Percentiles rank a stretch among this genome's conserved stretches.
These are phyloP conservation scores for Caenorhabditis wallacei DNA, from an alignment of 2,888 invertebrate genomes.

Conservation along the genomic window DNA sequence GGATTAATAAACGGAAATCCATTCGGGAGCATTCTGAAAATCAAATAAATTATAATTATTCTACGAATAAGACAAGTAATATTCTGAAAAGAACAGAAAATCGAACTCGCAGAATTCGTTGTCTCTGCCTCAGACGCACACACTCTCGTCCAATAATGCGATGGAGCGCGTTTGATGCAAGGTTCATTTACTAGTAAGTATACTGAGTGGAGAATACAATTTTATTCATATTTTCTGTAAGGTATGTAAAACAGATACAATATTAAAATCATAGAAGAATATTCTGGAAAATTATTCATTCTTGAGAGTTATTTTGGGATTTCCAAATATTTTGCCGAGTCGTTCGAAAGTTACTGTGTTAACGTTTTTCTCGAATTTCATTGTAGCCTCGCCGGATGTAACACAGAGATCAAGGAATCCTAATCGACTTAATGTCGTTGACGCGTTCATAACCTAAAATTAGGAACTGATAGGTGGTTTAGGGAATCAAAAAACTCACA, in stretches of 20 bases:
- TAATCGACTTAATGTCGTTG: not conserved
- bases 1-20: constrained; percentile 43
- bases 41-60: not conserved
- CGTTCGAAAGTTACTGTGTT: not conserved
- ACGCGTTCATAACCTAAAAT: not conserved
- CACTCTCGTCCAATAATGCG: constrained; percentile 3
- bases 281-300: not conserved
- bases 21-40: constrained; percentile 45
- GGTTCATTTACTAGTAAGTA: too few species aligned
- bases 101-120: constrained; percentile 8
- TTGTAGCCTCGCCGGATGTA: not conserved
- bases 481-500: not conserved
- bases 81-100: not conserved
- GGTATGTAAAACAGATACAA: not conserved
- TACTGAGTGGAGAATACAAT: too few species aligned
- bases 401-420: not conserved
- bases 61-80: not conserved
- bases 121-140: constrained; percentile 9
- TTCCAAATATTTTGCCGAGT: not conserved
- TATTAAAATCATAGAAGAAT: not conserved
- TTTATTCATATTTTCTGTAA: too few species aligned
- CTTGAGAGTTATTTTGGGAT: not conserved
- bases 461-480: too few species aligned
- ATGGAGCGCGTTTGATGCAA: constrained; percentile 28
- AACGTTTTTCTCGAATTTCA: not conserved